phyloP scores from a whole-genome alignment of 2,888 invertebrate genomes.

The Pristionchus arcanus region DNA sequence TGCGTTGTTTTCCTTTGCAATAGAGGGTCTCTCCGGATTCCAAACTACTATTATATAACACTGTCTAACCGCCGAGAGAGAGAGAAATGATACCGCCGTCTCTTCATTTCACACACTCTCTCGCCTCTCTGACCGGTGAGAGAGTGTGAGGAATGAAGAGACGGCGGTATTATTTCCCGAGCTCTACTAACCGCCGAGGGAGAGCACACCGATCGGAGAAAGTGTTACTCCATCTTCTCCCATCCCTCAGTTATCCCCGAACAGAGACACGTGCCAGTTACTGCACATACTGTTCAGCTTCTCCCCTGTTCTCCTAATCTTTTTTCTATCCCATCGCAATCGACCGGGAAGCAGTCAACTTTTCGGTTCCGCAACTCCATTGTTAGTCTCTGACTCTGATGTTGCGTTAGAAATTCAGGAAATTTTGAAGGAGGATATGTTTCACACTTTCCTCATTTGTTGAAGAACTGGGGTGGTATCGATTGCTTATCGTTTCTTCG shows the following conservation, averaged over 20 bases:
- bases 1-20: not conserved
- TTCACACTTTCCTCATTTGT: not conserved
- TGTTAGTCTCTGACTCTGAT: not conserved
- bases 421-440: not conserved
- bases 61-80: no score
- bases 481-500: not conserved
- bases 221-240: not conserved
- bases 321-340: not conserved
- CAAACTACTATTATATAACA: no score
- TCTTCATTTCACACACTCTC: not conserved
- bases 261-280: constrained; percentile 38
- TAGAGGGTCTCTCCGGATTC: not conserved
- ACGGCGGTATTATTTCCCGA: no score
- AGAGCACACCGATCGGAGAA: not conserved
- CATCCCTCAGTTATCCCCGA: not conserved
- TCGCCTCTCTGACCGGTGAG: no score
- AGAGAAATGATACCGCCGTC: no score
- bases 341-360: not conserved
- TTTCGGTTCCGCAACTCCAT: not conserved
- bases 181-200: no score
- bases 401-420: not conserved
- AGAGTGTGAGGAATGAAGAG: no score
- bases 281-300: not conserved
- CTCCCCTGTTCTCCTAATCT: constrained; percentile 4
- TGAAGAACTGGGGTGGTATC: not conserved